A percentile compares a stretch with the other conserved stretches of the same genome.
phyloP scores from a whole-genome alignment of 2,113 vertebrate species.

The Dicrurus megarhynchus region DNA sequence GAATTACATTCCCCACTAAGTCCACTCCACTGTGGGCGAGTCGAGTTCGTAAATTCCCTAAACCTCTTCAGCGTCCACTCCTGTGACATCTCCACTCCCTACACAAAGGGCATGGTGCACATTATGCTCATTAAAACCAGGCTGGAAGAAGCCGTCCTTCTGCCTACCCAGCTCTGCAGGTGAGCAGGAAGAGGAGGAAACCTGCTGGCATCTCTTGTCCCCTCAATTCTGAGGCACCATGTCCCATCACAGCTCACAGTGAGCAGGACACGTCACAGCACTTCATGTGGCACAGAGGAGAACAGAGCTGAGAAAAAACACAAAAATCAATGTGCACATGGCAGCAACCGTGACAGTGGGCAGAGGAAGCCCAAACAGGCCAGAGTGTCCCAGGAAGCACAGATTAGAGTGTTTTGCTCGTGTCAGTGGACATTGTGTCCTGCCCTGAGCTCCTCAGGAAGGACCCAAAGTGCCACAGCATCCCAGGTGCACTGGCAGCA shows the following conservation, averaged over 20 bases:
- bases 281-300: not conserved
- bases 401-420: not conserved
- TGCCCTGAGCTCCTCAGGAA: not conserved
- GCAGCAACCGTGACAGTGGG: not conserved
- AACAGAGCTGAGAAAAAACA: not conserved
- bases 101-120: not conserved
- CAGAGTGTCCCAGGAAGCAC: not conserved
- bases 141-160: not conserved
- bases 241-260: not conserved
- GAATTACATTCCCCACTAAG: not conserved
- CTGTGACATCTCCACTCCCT: not conserved
- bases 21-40: not conserved
- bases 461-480: not conserved
- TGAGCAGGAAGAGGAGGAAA: not conserved
- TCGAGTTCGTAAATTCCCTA: not conserved
- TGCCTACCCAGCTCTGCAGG: not conserved
- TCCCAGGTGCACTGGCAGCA: not conserved
- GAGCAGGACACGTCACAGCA: rapidly evolving
- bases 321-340: not conserved
- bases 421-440: rapidly evolving
- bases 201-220: not conserved
- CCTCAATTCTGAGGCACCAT: rapidly evolving
- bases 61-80: rapidly evolving
- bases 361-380: not conserved
- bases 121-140: not conserved